Evolutionary conservation across 2,797 vertebrate species (phyloP).

Genomic region (Adrianichthys oophorus): DNA sequence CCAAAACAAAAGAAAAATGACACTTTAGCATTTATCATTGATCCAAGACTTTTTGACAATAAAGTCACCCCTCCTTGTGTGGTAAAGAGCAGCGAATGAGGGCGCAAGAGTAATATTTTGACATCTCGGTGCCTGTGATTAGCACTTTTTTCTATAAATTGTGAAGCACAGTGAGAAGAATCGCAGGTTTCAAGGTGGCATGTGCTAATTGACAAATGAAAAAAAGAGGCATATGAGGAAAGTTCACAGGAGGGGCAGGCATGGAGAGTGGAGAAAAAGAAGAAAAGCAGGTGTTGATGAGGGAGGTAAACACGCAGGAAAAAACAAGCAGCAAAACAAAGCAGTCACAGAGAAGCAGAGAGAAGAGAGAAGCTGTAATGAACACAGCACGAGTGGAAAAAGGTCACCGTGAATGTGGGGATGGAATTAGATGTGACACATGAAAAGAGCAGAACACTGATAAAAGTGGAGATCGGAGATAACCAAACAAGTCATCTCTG

Average conservation of each 20-base stretch:
- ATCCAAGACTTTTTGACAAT: conserved; percentile 6
- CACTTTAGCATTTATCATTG: neutral
- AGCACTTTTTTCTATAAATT: conserved; percentile 7
- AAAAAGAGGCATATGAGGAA: neutral
- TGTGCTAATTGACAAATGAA: conserved; percentile 42
- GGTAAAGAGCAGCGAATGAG: conserved; percentile 8
- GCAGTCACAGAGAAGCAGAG: no score
- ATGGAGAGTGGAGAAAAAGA: conserved; percentile 11
- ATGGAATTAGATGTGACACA: neutral
- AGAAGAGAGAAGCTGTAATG: no score
- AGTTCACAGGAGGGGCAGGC: neutral
- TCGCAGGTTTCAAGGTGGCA: conserved; percentile 13
- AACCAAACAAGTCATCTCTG: conserved; percentile 18
- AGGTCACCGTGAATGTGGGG: conserved; percentile 14
- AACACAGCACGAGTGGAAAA: conserved; percentile 28
- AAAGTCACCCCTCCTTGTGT: neutral
- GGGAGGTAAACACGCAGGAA: no score
- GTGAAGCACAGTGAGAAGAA: conserved; percentile 6
- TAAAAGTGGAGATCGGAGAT: conserved; percentile 15
- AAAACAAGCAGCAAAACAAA: no score
- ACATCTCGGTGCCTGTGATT: conserved; percentile 14
- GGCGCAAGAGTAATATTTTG: conserved; percentile 4
- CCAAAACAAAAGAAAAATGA: no score
- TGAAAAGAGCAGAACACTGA: conserved; percentile 6
- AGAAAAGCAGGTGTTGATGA: conserved; percentile 11